Percentiles rank a stretch among this genome's conserved stretches.
Evolutionary conservation across 2,113 vertebrate species (phyloP).

Genomic region (Perca schrenkii): DNA sequence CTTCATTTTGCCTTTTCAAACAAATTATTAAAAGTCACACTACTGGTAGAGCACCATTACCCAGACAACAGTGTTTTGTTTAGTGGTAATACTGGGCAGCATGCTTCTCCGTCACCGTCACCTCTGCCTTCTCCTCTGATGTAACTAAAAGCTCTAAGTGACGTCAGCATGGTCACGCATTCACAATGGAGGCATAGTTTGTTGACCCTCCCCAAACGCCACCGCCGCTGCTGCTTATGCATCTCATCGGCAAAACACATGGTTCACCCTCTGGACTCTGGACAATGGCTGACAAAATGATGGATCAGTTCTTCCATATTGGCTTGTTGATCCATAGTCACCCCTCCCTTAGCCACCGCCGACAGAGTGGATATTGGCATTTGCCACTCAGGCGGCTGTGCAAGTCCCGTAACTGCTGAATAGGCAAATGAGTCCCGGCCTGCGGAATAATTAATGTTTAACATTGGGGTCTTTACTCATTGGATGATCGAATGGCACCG

Average conservation of each 20-base stretch:
- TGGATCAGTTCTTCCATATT: conserved; percentile 90
- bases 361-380: conserved; percentile 91
- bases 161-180: conserved; percentile 82
- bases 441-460: conserved; percentile 90
- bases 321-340: conserved; percentile 91
- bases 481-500: conserved; percentile 75
- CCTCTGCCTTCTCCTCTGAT: conserved; percentile 45
- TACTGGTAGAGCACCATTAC: conserved; percentile 42
- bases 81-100: conserved; percentile 6
- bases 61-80: conserved; percentile 25
- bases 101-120: conserved; percentile 29
- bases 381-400: conserved; percentile 90
- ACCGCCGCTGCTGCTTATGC: conserved; percentile 65
- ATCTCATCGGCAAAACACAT: conserved; percentile 86
- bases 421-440: conserved; percentile 89
- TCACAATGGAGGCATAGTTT: conserved; percentile 73
- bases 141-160: conserved; percentile 71
- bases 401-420: conserved; percentile 88
- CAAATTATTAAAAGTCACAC: conserved; percentile 44
- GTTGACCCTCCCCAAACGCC: conserved; percentile 49
- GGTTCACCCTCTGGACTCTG: conserved; percentile 77
- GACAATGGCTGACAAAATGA: conserved; percentile 92
- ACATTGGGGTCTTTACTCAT: conserved; percentile 82
- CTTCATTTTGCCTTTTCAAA: conserved; percentile 49
- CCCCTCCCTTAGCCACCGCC: conserved; percentile 40